A percentile compares a stretch with the other conserved stretches of the same genome.
phyloP scores from a whole-genome alignment of 2,113 vertebrate species.

The Indicator maculatus region DNA sequence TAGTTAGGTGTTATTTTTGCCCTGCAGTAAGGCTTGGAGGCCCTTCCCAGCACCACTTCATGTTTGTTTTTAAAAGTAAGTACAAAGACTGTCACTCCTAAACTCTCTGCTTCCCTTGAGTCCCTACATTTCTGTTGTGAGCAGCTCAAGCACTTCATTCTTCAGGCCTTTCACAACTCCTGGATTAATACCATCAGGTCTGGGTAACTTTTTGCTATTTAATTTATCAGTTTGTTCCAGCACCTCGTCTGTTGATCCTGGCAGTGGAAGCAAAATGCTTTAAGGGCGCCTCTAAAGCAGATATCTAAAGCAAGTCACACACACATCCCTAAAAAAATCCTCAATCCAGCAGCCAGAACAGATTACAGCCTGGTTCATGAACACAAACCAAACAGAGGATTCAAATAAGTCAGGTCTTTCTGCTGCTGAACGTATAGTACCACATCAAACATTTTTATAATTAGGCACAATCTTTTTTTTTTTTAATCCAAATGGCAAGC shows the following conservation, averaged over 20 bases:
- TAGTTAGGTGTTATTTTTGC: conserved; percentile 47
- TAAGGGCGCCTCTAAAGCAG: conserved; percentile 22
- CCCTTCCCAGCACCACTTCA: not conserved
- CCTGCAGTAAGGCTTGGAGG: conserved; percentile 18
- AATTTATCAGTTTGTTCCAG: conserved; percentile 66
- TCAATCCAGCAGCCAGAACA: conserved; percentile 25
- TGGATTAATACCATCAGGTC: conserved; percentile 58
- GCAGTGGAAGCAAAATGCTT: conserved; percentile 50
- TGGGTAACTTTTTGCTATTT: conserved; percentile 58
- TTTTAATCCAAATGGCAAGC: not conserved
- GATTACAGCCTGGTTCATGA: conserved; percentile 2
- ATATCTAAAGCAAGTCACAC: conserved; percentile 36
- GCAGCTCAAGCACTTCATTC: conserved; percentile 39
- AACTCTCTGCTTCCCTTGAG: not conserved
- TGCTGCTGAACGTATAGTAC: not conserved
- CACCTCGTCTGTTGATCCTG: conserved; percentile 60
- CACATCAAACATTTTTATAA: not conserved
- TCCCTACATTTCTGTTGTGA: not conserved
- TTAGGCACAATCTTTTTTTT: not conserved
- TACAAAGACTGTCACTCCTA: conserved; percentile 30
- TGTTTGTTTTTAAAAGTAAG: conserved; percentile 43
- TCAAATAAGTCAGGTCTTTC: not conserved
- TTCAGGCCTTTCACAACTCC: conserved; percentile 46
- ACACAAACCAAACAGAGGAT: not conserved
- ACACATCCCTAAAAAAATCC: conserved; percentile 1